Conservation (phyloP, 30 jellyfish, hydroid and myxozoan genomes). For the Aurelia coerulea region DNA sequence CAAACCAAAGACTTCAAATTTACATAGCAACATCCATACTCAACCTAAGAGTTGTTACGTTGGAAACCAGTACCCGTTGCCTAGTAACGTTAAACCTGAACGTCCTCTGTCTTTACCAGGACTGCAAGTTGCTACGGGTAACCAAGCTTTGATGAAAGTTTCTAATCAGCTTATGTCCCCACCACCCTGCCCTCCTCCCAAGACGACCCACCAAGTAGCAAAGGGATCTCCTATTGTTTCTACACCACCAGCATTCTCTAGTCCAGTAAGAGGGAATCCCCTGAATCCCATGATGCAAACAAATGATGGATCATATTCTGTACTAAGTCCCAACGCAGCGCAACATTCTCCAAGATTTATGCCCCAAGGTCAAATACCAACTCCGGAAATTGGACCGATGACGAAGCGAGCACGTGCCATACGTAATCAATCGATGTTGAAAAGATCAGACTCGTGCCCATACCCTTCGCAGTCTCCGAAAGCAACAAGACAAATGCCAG, state of each 20-base stretch:
- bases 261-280: neutral
- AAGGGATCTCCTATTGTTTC: slow-evolving; percentile 11
- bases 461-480: slow-evolving; percentile 72
- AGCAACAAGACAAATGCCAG: slow-evolving; percentile 39
- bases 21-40: no score
- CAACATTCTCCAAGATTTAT: slow-evolving; percentile 2
- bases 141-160: neutral
- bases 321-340: neutral
- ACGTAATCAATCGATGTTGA: slow-evolving; percentile 25
- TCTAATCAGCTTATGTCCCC: slow-evolving; percentile 59
- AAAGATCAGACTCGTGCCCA: slow-evolving; percentile 77
- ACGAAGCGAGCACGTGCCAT: slow-evolving; percentile 14
- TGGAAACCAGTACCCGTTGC: no score
- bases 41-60: no score
- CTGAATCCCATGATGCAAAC: slow-evolving; percentile 8
- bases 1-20: no score
- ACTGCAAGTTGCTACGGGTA: slow-evolving; percentile 31
- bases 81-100: slow-evolving; percentile 1
- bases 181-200: slow-evolving; percentile 60
- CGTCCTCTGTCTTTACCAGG: slow-evolving; percentile 48
- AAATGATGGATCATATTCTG: slow-evolving; percentile 15
- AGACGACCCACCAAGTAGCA: slow-evolving; percentile 38
- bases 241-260: slow-evolving; percentile 14
- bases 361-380: slow-evolving; percentile 6
- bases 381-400: neutral